These are phyloP conservation scores for Lordiphosa mommai DNA, from an alignment of 1,140 invertebrate species.

Conservation along the genomic window DNA sequence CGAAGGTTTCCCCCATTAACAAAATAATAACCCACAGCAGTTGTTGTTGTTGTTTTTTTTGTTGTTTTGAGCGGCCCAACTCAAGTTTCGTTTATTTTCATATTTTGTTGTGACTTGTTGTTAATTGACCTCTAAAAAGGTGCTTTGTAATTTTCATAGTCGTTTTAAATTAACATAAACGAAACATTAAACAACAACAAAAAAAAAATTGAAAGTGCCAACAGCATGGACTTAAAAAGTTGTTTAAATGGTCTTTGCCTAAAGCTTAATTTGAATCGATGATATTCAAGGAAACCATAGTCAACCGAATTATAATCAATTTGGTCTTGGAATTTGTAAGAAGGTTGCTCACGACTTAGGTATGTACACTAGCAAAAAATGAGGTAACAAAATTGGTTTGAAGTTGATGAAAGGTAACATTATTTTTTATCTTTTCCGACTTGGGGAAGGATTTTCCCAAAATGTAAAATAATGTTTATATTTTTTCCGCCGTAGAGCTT, in stretches of 20 bases:
- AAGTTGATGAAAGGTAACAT: too few relatives aligned
- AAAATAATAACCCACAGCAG: constrained; percentile 12
- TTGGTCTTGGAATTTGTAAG: too few relatives aligned
- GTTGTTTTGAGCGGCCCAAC: constrained; percentile 20
- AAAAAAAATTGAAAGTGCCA: constrained; percentile 45
- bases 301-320: too few relatives aligned
- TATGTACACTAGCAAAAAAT: too few relatives aligned
- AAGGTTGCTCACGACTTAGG: too few relatives aligned
- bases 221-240: not conserved
- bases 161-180: constrained; percentile 44
- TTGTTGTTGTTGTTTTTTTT: constrained; percentile 28
- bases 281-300: not conserved
- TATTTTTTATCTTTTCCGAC: too few relatives aligned
- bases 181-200: constrained; percentile 27
- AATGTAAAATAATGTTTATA: too few relatives aligned
- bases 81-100: constrained; percentile 16
- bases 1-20: constrained; percentile 50
- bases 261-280: not conserved
- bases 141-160: constrained; percentile 38
- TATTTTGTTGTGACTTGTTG: constrained; percentile 41
- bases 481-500: too few relatives aligned
- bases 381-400: too few relatives aligned
- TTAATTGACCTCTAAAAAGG: constrained; percentile 69
- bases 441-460: too few relatives aligned
- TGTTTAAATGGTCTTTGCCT: not conserved